These are phyloP conservation scores for Prunella himalayana DNA, from an alignment of 2,113 vertebrate species.

Conservation along the genomic window DNA sequence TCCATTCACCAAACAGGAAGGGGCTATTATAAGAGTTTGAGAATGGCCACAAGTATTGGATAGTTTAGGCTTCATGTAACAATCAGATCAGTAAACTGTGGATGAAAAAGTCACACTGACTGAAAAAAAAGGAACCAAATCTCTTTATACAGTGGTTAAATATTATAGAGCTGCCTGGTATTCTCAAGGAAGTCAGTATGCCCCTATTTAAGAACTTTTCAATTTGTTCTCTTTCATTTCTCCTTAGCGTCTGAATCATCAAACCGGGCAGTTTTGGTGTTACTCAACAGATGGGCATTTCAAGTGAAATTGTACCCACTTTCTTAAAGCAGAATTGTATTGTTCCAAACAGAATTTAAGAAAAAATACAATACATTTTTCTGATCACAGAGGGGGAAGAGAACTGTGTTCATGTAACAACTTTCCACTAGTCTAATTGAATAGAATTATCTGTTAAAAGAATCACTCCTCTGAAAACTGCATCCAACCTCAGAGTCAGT, in stretches of 20 bases:
- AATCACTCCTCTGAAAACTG: background rate
- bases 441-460: background rate
- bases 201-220: background rate
- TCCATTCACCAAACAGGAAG: background rate
- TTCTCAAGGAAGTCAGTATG: background rate
- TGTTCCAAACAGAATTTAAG: background rate
- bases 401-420: background rate
- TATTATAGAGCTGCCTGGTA: background rate
- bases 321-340: constrained; percentile 25
- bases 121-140: background rate
- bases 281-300: background rate
- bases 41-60: background rate
- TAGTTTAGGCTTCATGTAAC: background rate
- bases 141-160: background rate
- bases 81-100: background rate
- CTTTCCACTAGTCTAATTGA: background rate
- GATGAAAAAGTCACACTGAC: background rate
- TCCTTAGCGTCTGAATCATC: constrained; percentile 25
- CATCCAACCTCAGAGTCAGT: background rate
- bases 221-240: constrained; percentile 32
- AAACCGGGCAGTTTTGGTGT: background rate
- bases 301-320: background rate
- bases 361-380: background rate
- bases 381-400: background rate
- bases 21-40: background rate